These are phyloP conservation scores for Muscicapa striata DNA, from an alignment of 2,797 vertebrate genomes.

Conservation along the genomic window DNA sequence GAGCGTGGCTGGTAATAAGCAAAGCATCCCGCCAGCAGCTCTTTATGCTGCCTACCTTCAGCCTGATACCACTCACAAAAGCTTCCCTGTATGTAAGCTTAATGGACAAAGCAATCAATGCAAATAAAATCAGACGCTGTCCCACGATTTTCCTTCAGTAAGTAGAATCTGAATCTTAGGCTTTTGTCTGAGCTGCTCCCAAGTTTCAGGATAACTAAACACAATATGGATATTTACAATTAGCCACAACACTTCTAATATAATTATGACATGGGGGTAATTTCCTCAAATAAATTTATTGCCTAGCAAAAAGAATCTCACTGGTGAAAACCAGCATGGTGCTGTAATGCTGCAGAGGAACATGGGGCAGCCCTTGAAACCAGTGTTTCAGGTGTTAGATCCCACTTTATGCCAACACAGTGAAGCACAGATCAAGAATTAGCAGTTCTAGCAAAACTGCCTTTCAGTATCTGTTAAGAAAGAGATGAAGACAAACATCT, in stretches of 20 bases:
- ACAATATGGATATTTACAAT: neutral
- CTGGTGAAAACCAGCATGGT: neutral
- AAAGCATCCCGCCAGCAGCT: neutral
- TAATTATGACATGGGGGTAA: neutral
- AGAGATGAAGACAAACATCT: neutral
- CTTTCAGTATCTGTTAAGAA: neutral
- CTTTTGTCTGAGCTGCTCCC: neutral
- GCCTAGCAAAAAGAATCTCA: neutral
- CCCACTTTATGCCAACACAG: neutral
- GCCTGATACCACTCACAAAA: neutral
- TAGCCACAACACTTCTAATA: neutral
- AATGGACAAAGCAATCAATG: constrained; percentile 55
- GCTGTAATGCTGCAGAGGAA: neutral
- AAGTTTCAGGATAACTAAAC: neutral
- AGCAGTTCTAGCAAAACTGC: neutral
- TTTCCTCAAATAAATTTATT: neutral
- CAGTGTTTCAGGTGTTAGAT: neutral
- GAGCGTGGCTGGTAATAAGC: neutral
- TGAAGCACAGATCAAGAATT: neutral
- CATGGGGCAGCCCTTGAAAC: neutral
- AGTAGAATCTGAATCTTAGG: neutral
- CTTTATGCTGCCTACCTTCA: neutral
- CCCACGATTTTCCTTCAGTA: neutral
- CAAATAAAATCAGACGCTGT: neutral
- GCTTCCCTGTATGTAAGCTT: neutral